A percentile compares a stretch with the other conserved stretches of the same genome.
phyloP scores from a whole-genome alignment of 2,797 vertebrate genomes.

The Ptychadena robeensis region DNA sequence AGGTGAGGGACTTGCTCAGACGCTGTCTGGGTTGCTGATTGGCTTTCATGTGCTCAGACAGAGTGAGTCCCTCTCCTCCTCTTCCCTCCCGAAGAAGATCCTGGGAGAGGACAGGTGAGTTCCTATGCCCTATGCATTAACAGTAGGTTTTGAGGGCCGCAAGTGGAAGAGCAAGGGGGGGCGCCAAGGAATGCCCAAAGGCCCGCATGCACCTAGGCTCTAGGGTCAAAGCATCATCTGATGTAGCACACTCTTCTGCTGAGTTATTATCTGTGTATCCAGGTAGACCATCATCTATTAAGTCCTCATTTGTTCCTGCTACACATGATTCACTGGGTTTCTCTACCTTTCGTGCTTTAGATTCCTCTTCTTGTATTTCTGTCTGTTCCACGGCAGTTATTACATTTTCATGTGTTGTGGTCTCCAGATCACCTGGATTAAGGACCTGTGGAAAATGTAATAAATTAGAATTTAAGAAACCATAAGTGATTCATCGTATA shows the following conservation, averaged over 20 bases:
- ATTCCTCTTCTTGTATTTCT: constrained; percentile 62
- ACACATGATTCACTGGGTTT: constrained; percentile 63
- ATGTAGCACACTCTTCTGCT: constrained; percentile 65
- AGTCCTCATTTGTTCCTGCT: constrained; percentile 65
- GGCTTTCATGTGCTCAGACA: too few relatives aligned
- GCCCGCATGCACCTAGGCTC: too few relatives aligned
- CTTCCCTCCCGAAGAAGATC: too few relatives aligned
- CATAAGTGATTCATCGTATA: not conserved
- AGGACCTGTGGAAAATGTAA: constrained; percentile 61
- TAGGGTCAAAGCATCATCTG: constrained; percentile 70
- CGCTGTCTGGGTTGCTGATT: too few relatives aligned
- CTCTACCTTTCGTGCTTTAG: constrained; percentile 65
- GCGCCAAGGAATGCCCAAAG: too few relatives aligned
- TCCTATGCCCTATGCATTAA: too few relatives aligned
- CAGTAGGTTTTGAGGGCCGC: too few relatives aligned
- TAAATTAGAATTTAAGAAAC: not conserved
- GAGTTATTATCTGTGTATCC: constrained; percentile 64
- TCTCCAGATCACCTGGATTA: constrained; percentile 68
- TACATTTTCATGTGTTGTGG: constrained; percentile 49
- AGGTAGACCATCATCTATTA: constrained; percentile 68
- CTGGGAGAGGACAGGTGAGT: too few relatives aligned
- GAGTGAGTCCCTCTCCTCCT: too few relatives aligned
- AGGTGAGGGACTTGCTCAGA: too few relatives aligned
- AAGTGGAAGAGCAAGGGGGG: too few relatives aligned
- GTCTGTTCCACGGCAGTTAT: constrained; percentile 54